A percentile compares a stretch with the other conserved stretches of the same genome.
phyloP scores from a whole-genome alignment of 1,140 invertebrate genomes.

The Dryas iulia region DNA sequence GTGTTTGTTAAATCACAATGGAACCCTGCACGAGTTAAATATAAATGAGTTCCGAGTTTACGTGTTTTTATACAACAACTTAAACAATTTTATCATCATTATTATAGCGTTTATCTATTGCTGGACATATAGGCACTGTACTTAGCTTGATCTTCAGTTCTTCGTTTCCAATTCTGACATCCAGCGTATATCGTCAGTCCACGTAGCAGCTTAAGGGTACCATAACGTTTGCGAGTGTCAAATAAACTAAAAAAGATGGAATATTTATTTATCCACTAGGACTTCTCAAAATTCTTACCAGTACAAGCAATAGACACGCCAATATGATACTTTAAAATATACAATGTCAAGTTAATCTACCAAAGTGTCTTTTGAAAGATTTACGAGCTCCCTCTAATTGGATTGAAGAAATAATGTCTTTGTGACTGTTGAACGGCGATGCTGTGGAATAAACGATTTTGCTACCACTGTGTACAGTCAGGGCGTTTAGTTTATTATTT shows the following conservation, averaged over 20 bases:
- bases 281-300: neutral
- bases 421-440: constrained; percentile 29
- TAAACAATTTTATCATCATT: no score
- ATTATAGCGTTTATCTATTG: no score
- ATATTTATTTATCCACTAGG: no score
- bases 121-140: no score
- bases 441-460: constrained; percentile 24
- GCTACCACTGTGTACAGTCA: constrained; percentile 4
- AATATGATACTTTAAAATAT: neutral
- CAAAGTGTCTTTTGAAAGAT: constrained; percentile 27
- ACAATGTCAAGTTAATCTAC: neutral
- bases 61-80: neutral
- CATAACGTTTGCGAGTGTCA: no score
- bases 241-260: no score
- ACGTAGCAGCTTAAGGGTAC: no score
- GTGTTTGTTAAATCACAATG: neutral
- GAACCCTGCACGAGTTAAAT: neutral
- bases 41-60: neutral
- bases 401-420: constrained; percentile 33
- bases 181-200: no score
- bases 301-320: neutral
- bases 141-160: no score
- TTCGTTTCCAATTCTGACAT: no score
- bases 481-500: neutral
- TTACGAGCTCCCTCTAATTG: constrained; percentile 34